A percentile compares a stretch with the other conserved stretches of the same genome.
phyloP scores from a whole-genome alignment of 2,797 vertebrate species.

The Clarias platycephalus region DNA sequence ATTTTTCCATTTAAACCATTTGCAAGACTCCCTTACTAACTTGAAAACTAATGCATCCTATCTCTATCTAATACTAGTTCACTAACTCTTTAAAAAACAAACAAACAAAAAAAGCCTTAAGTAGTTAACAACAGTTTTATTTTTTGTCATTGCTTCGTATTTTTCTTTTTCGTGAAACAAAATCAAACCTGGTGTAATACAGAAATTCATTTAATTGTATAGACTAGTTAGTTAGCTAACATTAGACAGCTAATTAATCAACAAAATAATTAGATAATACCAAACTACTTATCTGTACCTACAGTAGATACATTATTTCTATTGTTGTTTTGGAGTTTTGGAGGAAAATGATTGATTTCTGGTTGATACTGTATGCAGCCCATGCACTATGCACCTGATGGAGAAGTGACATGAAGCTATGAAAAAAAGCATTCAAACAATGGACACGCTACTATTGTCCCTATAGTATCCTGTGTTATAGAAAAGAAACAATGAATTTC shows the following conservation, averaged over 20 bases:
- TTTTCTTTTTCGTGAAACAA: not conserved
- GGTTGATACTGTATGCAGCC: not conserved
- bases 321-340: not conserved
- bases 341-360: not conserved
- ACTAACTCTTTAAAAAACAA: not conserved
- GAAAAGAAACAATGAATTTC: not conserved
- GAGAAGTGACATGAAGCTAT: not conserved
- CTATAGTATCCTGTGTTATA: too few relatives aligned
- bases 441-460: not conserved
- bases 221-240: not conserved
- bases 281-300: not conserved
- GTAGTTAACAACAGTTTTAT: not conserved
- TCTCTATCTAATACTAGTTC: not conserved
- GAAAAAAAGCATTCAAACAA: not conserved
- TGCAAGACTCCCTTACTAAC: too few relatives aligned
- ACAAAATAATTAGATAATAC: not conserved
- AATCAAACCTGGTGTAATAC: not conserved
- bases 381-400: not conserved
- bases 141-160: not conserved
- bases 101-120: not conserved
- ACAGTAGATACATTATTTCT: not conserved
- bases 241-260: not conserved
- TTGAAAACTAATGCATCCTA: not conserved
- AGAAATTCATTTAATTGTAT: not conserved
- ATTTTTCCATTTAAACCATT: not conserved